Evolutionary conservation across 2,113 vertebrate species (phyloP).

Genomic region (Zosterops japonicus): DNA sequence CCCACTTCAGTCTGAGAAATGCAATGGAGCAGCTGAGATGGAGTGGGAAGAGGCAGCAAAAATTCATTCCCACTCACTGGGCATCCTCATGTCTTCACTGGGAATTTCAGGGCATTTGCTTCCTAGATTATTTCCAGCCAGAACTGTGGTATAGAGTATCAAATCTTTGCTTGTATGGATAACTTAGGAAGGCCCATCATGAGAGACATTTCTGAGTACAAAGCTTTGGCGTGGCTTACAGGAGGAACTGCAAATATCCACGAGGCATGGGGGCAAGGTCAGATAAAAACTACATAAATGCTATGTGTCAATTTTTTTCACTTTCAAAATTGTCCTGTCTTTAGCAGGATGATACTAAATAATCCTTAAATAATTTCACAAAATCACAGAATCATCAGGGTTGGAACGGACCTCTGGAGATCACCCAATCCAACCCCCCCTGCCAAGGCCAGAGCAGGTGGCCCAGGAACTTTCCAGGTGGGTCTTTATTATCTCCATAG

Average conservation of each 20-base stretch:
- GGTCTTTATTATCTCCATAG: rapidly evolving
- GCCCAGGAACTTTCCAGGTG: neutral
- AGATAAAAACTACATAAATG: neutral
- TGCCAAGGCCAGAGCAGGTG: neutral
- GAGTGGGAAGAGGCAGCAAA: neutral
- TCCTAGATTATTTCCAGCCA: slow-evolving; percentile 15
- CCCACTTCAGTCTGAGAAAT: neutral
- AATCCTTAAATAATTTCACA: neutral
- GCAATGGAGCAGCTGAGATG: neutral
- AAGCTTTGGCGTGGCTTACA: neutral
- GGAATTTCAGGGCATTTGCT: neutral
- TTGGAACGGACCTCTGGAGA: neutral
- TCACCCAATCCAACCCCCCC: neutral
- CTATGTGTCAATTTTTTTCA: neutral
- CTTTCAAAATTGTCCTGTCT: neutral
- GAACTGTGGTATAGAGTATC: neutral
- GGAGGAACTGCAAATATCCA: neutral
- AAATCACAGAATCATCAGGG: neutral
- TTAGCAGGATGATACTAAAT: neutral
- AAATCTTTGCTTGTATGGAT: neutral
- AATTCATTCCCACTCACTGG: neutral
- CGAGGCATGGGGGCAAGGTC: neutral
- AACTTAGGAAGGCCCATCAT: neutral
- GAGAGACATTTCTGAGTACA: neutral
- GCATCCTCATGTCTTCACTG: neutral